Evolutionary conservation across 1,140 invertebrate species (phyloP), one percentile per base, ranked within the genome.

Genomic region (Caenorhabditis brenneri): DNA sequence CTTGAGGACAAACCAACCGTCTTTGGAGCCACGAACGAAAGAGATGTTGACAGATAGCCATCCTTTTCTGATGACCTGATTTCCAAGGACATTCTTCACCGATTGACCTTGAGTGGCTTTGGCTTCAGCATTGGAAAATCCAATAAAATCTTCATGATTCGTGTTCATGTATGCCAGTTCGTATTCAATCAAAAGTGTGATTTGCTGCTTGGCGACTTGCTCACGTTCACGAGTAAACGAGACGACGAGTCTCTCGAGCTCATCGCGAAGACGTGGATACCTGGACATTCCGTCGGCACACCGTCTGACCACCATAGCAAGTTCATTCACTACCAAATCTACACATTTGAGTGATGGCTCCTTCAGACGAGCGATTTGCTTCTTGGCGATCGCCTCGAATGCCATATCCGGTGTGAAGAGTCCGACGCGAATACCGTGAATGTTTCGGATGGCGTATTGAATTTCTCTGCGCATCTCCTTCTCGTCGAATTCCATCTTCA

Each of bases 381-480:
- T 97, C 92, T 99, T 99, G 0, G 99, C 98, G 90, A 99, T 99
- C 46, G 96, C 96, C 92, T 99, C 98, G 92, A 99, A 99, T 49
- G 98, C 98, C 96, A 98, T 98, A 91, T 99, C 98, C n/a, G 98
- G 98, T 24, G 97, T 99, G 92, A 99, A 99, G 19, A 99, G 93
- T 91, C 98, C 97, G 85, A 99, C 96, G 92, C 90, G 80, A 87
- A 93, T 92, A 94, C 97, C 97, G 92, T 98, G 97, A 91, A 99
- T 99, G 91, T 99, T 99, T 91, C 97, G 93, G 91, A 99, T 99
- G 86, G 97, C 97, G 92, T 97, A 98, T 81, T 97, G 96, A 90
- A 99, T 99, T 93, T 99, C 97, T 89, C 95, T 93, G 78, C 97
- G 93, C 80, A 99, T 91, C 91, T 99, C 97, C 92, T 99, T 98